These are phyloP conservation scores for Petrocephalus zakoni DNA, from an alignment of 2,113 vertebrate species.

Conservation along the genomic window DNA sequence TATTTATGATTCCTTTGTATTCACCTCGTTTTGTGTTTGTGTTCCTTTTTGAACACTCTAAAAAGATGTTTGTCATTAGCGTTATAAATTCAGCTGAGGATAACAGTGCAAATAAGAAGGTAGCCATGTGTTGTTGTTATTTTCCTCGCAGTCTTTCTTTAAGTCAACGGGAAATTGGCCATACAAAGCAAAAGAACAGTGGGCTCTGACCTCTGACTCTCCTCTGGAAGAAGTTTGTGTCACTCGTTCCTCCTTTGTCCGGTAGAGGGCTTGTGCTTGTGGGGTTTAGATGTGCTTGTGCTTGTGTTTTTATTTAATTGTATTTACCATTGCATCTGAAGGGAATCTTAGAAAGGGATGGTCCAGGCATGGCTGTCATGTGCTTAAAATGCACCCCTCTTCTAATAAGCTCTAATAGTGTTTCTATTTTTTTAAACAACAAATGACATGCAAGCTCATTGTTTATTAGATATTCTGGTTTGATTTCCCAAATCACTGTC, in stretches of 20 bases:
- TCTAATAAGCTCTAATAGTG: neutral
- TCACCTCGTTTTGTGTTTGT: constrained; percentile 34
- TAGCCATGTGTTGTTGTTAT: neutral
- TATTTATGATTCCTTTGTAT: constrained; percentile 35
- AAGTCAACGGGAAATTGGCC: neutral
- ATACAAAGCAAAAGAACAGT: neutral
- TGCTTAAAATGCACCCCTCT: neutral
- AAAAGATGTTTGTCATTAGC: constrained; percentile 18
- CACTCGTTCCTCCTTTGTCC: neutral
- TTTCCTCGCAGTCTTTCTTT: neutral
- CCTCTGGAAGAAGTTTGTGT: neutral
- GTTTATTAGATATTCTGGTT: neutral
- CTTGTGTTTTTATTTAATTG: neutral
- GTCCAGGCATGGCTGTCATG: neutral
- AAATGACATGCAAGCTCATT: neutral
- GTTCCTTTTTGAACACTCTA: constrained; percentile 12
- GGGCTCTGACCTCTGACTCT: neutral
- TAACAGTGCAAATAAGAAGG: constrained; percentile 11
- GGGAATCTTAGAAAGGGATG: neutral
- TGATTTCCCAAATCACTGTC: neutral
- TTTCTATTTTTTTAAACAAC: neutral
- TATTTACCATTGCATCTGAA: neutral
- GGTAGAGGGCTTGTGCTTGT: neutral
- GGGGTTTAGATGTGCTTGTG: neutral
- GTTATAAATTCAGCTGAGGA: constrained; percentile 19